Conservation (phyloP, 2,888 invertebrate genomes). For the Drosophila gaucha region DNA sequence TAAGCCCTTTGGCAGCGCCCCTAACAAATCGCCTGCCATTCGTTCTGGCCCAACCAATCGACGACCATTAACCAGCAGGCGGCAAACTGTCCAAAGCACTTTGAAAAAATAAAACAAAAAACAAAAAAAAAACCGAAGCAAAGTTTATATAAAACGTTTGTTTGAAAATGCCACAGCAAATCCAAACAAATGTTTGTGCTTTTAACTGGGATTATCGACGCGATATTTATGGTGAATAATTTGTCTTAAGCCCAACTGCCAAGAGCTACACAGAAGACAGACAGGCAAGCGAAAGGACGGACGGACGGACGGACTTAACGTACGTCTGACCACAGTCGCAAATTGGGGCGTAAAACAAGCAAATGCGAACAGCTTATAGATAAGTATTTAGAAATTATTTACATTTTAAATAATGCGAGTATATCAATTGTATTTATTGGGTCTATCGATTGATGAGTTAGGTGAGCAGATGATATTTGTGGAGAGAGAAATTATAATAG, state of each 20-base stretch:
- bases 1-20: slow-evolving; percentile 71
- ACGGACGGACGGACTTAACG: background rate
- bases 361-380: slow-evolving; percentile 29
- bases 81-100: slow-evolving; percentile 26
- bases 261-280: background rate
- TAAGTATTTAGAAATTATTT: slow-evolving; percentile 10
- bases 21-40: slow-evolving; percentile 72
- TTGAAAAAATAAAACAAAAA: slow-evolving; percentile 21
- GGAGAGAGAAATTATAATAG: too few species aligned
- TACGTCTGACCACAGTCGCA: slow-evolving; percentile 36
- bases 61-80: slow-evolving; percentile 66
- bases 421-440: background rate
- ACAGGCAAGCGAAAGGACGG: background rate
- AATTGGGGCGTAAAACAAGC: slow-evolving; percentile 11
- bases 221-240: slow-evolving; percentile 73
- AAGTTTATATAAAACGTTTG: slow-evolving; percentile 38
- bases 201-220: slow-evolving; percentile 75
- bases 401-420: background rate
- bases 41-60: slow-evolving; percentile 61
- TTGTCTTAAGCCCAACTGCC: slow-evolving; percentile 55
- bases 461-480: background rate
- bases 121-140: background rate
- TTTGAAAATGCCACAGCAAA: slow-evolving; percentile 53
- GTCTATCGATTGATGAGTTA: too few species aligned
- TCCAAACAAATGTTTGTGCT: slow-evolving; percentile 77